phyloP scores from a whole-genome alignment of 2,888 invertebrate genomes.

The Trachelus stipa region DNA sequence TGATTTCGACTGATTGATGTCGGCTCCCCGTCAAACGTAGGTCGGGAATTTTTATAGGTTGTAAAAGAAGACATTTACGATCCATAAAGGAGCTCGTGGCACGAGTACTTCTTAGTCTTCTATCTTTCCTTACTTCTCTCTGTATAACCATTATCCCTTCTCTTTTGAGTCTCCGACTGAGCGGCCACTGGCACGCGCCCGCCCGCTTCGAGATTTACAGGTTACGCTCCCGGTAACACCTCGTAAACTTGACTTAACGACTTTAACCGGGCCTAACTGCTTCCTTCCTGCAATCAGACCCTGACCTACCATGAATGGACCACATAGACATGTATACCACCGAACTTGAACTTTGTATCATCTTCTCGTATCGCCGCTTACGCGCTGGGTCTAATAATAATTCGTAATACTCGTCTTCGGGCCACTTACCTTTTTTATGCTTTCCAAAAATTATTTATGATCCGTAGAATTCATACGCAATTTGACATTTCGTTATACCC shows the following conservation, averaged over 20 bases:
- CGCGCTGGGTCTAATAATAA: not conserved
- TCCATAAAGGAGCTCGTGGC: conserved; percentile 65
- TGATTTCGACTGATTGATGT: conserved; percentile 27
- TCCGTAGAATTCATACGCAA: not conserved
- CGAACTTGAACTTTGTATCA: not conserved
- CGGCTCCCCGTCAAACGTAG: conserved; percentile 45
- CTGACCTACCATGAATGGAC: conserved; percentile 54
- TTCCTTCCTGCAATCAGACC: conserved; percentile 67
- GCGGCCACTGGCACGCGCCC: conserved; percentile 63
- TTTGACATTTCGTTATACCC: not conserved
- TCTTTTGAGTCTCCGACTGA: conserved; percentile 50
- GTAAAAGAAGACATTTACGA: conserved; percentile 67
- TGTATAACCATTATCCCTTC: conserved; percentile 39
- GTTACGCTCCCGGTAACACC: conserved; percentile 67
- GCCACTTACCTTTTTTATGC: not conserved
- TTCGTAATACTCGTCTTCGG: not conserved
- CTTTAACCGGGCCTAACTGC: conserved; percentile 67
- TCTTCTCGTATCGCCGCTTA: not conserved
- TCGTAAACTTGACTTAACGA: conserved; percentile 68
- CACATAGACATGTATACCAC: not conserved
- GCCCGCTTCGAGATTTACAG: conserved; percentile 64
- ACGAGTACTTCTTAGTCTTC: conserved; percentile 35
- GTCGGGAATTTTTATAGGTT: conserved; percentile 64
- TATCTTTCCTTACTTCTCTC: conserved; percentile 34
- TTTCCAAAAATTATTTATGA: not conserved